Evolutionary conservation across 1,140 invertebrate genomes (phyloP).

Genomic region (Rhagoletis pomonella): DNA sequence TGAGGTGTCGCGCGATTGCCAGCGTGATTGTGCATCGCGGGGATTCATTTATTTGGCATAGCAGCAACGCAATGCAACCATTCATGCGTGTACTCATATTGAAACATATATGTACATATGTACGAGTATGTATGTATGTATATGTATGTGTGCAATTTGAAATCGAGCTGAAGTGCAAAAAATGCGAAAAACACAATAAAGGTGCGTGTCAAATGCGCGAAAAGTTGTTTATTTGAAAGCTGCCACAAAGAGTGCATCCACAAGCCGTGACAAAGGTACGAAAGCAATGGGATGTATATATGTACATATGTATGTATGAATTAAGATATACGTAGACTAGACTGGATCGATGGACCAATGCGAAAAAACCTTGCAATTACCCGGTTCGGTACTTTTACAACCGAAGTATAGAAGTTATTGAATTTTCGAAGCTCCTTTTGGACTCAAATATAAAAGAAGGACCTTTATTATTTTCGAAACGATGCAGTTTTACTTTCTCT

Average conservation of each 20-base stretch:
- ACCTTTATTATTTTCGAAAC: too few relatives aligned
- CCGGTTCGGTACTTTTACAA: too few relatives aligned
- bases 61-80: background rate
- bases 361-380: too few relatives aligned
- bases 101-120: background rate
- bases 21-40: background rate
- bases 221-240: constrained; percentile 33
- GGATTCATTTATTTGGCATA: constrained; percentile 4
- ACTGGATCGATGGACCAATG: background rate
- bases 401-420: too few relatives aligned
- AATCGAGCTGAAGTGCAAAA: background rate
- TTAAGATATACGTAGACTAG: background rate
- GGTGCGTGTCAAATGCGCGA: constrained; percentile 11
- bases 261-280: background rate
- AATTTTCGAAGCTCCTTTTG: too few relatives aligned
- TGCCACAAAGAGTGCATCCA: constrained; percentile 34
- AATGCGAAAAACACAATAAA: background rate
- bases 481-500: too few relatives aligned
- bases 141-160: constrained; percentile 4
- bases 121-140: background rate
- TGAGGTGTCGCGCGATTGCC: background rate
- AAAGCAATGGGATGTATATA: too few relatives aligned
- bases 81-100: background rate
- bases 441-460: too few relatives aligned
- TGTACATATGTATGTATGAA: background rate